A percentile compares a stretch with the other conserved stretches of the same genome.
phyloP scores from a whole-genome alignment of 1,140 invertebrate species.

The Whitmania pigra region DNA sequence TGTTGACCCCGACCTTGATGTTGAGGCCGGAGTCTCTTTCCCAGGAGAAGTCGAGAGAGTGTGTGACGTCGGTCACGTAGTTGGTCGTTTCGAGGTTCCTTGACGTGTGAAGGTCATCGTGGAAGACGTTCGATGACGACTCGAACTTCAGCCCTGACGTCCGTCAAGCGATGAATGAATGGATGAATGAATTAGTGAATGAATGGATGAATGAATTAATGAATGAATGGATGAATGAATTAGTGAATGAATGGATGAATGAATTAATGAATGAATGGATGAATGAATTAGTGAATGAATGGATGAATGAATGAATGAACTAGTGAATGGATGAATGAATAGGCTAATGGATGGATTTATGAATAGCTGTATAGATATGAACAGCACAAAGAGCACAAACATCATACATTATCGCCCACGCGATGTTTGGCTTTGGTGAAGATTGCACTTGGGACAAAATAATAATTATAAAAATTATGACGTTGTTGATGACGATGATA shows the following conservation, averaged over 20 bases:
- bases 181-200: too few relatives aligned
- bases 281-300: neutral
- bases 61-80: slow-evolving; percentile 29
- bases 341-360: too few relatives aligned
- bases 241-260: neutral
- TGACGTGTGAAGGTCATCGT: slow-evolving; percentile 9
- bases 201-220: too few relatives aligned
- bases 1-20: slow-evolving; percentile 32
- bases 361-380: too few relatives aligned
- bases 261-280: neutral
- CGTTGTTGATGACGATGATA: neutral
- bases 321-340: neutral
- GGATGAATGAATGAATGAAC: neutral
- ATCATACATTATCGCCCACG: too few relatives aligned
- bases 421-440: too few relatives aligned
- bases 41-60: slow-evolving; percentile 32
- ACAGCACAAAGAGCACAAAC: too few relatives aligned
- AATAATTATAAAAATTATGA: neutral
- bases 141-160: too few relatives aligned
- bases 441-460: too few relatives aligned
- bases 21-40: slow-evolving; percentile 27
- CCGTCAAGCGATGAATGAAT: too few relatives aligned
- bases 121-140: slow-evolving; percentile 6
- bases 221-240: neutral
- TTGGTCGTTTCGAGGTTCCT: slow-evolving; percentile 12